Percentiles rank a stretch among this genome's conserved stretches.
These are phyloP conservation scores for Aphidius ervi DNA, from an alignment of 1,140 invertebrate genomes.

Conservation along the genomic window DNA sequence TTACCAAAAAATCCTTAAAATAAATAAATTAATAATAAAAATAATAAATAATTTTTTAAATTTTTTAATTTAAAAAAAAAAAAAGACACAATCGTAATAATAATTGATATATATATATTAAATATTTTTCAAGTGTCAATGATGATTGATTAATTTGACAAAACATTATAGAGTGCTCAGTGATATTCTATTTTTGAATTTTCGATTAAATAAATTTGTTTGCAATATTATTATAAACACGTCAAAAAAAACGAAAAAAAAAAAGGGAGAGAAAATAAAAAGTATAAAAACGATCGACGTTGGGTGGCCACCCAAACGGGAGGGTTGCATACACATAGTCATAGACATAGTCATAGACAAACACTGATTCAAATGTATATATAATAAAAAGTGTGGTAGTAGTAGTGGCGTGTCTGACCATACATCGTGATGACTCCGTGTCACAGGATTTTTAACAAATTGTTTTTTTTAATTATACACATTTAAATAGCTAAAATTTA, in stretches of 20 bases:
- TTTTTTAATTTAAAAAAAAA: no score
- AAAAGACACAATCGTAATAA: no score
- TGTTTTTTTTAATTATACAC: no score
- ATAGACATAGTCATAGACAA: no score
- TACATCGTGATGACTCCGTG: conserved; percentile 7
- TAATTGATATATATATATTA: neutral
- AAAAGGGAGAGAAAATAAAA: no score
- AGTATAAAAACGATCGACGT: conserved; percentile 1
- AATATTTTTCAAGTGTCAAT: neutral
- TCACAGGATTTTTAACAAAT: conserved; percentile 5
- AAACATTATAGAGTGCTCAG: no score
- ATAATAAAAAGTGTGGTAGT: no score
- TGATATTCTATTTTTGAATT: neutral
- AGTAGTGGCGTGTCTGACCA: neutral
- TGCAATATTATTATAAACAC: neutral
- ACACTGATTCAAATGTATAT: no score
- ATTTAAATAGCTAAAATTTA: neutral
- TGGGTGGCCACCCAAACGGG: neutral
- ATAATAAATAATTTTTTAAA: no score
- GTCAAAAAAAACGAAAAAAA: neutral
- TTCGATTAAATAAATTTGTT: neutral
- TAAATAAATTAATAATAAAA: no score
- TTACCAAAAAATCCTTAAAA: no score
- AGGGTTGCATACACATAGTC: neutral
- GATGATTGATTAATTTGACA: neutral